Percentiles rank a stretch among this genome's conserved stretches.
These are phyloP conservation scores for Xenopus tropicalis DNA, from an alignment of 2,113 vertebrate species.

Conservation along the genomic window DNA sequence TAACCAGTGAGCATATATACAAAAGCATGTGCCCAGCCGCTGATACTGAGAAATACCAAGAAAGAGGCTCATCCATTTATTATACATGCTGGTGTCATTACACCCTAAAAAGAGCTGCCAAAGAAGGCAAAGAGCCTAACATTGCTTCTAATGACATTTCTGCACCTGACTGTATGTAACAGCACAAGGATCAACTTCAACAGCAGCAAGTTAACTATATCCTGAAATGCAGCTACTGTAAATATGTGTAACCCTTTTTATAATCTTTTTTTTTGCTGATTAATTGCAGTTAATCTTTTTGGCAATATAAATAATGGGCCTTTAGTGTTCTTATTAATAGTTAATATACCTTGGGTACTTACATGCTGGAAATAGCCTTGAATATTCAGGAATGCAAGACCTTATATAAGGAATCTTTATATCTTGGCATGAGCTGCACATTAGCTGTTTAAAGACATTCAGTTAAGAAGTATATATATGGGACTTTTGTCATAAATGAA, in stretches of 20 bases:
- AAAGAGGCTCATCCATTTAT: neutral
- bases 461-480: neutral
- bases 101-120: neutral
- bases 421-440: neutral
- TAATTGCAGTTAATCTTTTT: neutral
- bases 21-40: slow-evolving; percentile 1
- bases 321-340: slow-evolving; percentile 9
- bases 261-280: neutral
- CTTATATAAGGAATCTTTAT: neutral
- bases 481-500: neutral
- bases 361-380: too few species aligned
- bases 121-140: neutral
- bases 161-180: neutral
- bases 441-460: too few species aligned
- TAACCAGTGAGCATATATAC: neutral
- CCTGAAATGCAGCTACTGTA: slow-evolving; percentile 12
- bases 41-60: neutral
- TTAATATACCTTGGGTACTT: slow-evolving; percentile 17
- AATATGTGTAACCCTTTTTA: neutral
- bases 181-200: slow-evolving; percentile 1
- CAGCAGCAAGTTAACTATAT: slow-evolving; percentile 12
- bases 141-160: too few species aligned
- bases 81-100: slow-evolving; percentile 1
- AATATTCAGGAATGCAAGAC: neutral
- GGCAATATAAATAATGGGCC: slow-evolving; percentile 3